Percentiles rank a stretch among this genome's conserved stretches.
Evolutionary conservation across 1,140 invertebrate species (phyloP).

Genomic region (Nasonia giraulti): DNA sequence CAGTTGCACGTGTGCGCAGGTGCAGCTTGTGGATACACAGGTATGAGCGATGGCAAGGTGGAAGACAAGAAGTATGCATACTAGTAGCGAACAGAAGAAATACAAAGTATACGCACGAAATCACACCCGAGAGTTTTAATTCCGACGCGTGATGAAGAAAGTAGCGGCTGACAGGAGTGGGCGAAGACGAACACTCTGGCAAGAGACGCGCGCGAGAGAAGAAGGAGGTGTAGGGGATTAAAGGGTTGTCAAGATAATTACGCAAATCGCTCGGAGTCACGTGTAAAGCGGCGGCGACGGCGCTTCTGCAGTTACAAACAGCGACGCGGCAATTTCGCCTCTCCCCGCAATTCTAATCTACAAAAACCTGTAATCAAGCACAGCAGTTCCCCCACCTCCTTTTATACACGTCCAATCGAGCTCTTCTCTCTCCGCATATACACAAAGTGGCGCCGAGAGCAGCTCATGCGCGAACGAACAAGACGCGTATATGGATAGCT

Average conservation of each 20-base stretch:
- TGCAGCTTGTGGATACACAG: neutral
- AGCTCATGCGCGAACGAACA: conserved; percentile 12
- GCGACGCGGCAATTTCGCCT: neutral
- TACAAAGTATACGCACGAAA: neutral
- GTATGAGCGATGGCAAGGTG: neutral
- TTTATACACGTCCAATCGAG: neutral
- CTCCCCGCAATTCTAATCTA: conserved; percentile 37
- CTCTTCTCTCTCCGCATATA: neutral
- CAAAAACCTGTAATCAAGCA: conserved; percentile 36
- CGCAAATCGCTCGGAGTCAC: conserved; percentile 42
- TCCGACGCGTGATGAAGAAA: conserved; percentile 15
- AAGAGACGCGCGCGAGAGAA: neutral
- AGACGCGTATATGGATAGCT: neutral
- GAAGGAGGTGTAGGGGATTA: conserved; percentile 18
- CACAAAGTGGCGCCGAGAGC: neutral
- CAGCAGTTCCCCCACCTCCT: too few relatives aligned
- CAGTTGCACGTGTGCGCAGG: neutral
- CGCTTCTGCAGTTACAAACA: neutral
- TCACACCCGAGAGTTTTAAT: conserved; percentile 6
- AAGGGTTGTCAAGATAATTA: conserved; percentile 42
- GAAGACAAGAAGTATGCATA: neutral
- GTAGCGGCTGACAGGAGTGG: conserved; percentile 19
- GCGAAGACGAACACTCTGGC: neutral
- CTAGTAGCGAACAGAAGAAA: neutral
- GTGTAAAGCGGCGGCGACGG: neutral